These are phyloP conservation scores for Takifugu bimaculatus DNA, from an alignment of 2,113 vertebrate genomes.

Conservation along the genomic window DNA sequence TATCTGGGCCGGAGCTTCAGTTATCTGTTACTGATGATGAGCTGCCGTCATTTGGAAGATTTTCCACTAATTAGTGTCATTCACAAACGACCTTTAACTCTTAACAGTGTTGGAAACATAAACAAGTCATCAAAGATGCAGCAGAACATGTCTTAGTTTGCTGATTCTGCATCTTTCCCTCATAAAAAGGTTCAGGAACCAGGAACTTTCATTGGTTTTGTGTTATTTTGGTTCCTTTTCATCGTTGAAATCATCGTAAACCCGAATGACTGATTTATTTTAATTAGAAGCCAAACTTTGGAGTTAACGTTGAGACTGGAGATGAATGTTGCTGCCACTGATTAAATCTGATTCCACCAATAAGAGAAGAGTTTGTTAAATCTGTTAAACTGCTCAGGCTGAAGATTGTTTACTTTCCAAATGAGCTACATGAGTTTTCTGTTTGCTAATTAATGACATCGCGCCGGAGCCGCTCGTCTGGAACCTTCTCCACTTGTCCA, in stretches of 20 bases:
- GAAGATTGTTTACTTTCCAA: slow-evolving; percentile 31
- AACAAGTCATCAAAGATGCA: slow-evolving; percentile 33
- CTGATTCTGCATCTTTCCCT: slow-evolving; percentile 49
- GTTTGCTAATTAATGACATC: slow-evolving; percentile 34
- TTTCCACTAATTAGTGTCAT: slow-evolving; percentile 66
- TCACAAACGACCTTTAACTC: slow-evolving; percentile 59
- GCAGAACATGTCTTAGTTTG: slow-evolving; percentile 27
- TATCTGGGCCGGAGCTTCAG: slow-evolving; percentile 42
- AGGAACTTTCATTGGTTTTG: too few species aligned
- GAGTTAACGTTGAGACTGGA: slow-evolving; percentile 35
- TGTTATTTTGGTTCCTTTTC: slow-evolving; percentile 6
- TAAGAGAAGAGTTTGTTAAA: slow-evolving; percentile 39
- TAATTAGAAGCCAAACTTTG: slow-evolving; percentile 42
- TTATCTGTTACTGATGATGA: slow-evolving; percentile 33
- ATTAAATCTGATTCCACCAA: slow-evolving; percentile 51
- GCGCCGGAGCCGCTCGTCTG: slow-evolving; percentile 4
- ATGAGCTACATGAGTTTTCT: slow-evolving; percentile 29
- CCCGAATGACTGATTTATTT: slow-evolving; percentile 32
- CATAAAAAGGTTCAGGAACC: slow-evolving; percentile 7
- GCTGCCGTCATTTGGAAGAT: slow-evolving; percentile 42
- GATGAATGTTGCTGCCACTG: slow-evolving; percentile 24
- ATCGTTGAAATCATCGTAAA: slow-evolving; percentile 8
- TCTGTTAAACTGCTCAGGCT: slow-evolving; percentile 39
- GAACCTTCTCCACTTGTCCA: slow-evolving; percentile 50
- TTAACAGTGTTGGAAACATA: slow-evolving; percentile 52